Evolutionary conservation across 2,888 invertebrate genomes (phyloP).

Genomic region (Nymphalis polychloros): DNA sequence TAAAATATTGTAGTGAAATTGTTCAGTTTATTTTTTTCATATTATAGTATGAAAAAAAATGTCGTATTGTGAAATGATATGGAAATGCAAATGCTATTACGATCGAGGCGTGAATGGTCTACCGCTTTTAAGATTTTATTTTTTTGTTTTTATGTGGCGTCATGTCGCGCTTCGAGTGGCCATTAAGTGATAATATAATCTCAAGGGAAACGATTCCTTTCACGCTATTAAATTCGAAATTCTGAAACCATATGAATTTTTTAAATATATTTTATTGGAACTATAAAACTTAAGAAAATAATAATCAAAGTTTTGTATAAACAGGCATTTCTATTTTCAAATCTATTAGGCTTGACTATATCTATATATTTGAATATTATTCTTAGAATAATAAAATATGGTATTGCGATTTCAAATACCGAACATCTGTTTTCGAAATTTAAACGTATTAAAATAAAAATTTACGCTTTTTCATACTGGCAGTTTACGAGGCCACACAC

Average conservation of each 20-base stretch:
- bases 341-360: too few relatives aligned
- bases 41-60: slow-evolving; percentile 2
- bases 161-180: slow-evolving; percentile 61
- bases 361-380: too few relatives aligned
- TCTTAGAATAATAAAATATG: too few relatives aligned
- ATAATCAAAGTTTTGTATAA: too few relatives aligned
- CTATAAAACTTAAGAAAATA: too few relatives aligned
- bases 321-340: too few relatives aligned
- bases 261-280: background rate
- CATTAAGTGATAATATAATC: slow-evolving; percentile 73
- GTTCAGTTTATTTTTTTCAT: background rate
- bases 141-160: slow-evolving; percentile 51
- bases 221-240: slow-evolving; percentile 50
- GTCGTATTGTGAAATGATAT: slow-evolving; percentile 31
- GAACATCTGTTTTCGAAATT: background rate
- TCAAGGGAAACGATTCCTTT: slow-evolving; percentile 61
- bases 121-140: slow-evolving; percentile 59
- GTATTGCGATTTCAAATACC: background rate
- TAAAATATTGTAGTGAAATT: too few relatives aligned
- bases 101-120: slow-evolving; percentile 57
- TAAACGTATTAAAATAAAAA: slow-evolving; percentile 21
- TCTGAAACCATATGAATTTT: slow-evolving; percentile 4
- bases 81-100: slow-evolving; percentile 68
- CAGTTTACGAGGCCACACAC: slow-evolving; percentile 67
- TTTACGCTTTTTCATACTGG: slow-evolving; percentile 42